Evolutionary conservation across 2,888 invertebrate genomes (phyloP), one percentile per base, ranked within the genome.

Genomic region (Drosophila pseudotalamancana): DNA sequence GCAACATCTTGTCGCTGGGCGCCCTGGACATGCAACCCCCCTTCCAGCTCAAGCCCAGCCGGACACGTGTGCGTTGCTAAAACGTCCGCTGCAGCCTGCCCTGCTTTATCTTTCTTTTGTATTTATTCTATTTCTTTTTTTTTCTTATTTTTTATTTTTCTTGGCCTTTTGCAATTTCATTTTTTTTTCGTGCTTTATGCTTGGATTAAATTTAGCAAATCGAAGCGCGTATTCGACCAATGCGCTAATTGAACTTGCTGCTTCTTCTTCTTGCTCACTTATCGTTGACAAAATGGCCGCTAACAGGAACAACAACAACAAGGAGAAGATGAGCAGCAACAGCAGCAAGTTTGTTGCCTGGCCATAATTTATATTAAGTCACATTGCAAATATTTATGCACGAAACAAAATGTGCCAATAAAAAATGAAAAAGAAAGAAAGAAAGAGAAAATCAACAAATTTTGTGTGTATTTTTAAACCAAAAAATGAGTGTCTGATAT

Each of bases 161-260:
- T 59, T 61, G 46, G 40, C 46, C 35, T 42, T 42, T 56, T 56
- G 27, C 43, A 50, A 27, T 51, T 51, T 51, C 40, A 19, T 43
- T 40, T 48, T 16, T 37, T 39, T 31, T 34, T 27, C 64, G 83
- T 83, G 87, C 87, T 77, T 78, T 87, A 68, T 84, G 87, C 85
- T 77, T 78, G 87, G 85, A 81, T 83, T 87, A 81, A 83, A 76
- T 81, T 81, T 83, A 84, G 81, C 87, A 87, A 83, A 84, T 87
- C 83, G 81, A 84, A 87, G 72, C 78, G 71, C 51, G 60, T 62
- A 51, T 48, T 61, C 55, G 57, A 35, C 51, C 62, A 42, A 80
- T 62, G 83, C 84, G 81, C 86, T 82, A 82, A 82, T 82, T 86
- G 82, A 86, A 86, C 75, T 72, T 45, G 48, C 40, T 66, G 64